A percentile compares a stretch with the other conserved stretches of the same genome.
Evolutionary conservation across 2,797 vertebrate species (phyloP).

Genomic region (Danio albolineatus): DNA sequence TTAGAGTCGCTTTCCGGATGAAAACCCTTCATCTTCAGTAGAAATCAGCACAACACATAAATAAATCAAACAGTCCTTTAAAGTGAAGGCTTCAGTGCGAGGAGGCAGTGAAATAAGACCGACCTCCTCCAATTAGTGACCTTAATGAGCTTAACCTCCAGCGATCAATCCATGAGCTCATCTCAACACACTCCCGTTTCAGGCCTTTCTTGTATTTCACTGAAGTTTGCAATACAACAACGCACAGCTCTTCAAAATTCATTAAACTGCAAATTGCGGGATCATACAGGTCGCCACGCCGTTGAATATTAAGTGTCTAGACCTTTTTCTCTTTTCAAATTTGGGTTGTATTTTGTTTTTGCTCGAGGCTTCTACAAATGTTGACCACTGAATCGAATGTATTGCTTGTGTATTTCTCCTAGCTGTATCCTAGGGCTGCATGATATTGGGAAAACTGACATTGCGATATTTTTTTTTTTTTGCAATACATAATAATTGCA

Average conservation of each 20-base stretch:
- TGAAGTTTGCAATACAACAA: background rate
- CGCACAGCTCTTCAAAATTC: background rate
- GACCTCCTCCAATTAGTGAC: conserved; percentile 32
- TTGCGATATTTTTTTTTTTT: too few species aligned
- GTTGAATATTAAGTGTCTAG: too few species aligned
- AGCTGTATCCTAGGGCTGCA: too few species aligned
- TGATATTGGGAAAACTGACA: too few species aligned
- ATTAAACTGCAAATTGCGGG: background rate
- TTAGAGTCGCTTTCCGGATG: conserved; percentile 12
- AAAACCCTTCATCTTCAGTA: background rate
- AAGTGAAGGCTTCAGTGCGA: background rate
- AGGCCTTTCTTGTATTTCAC: background rate
- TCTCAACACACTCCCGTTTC: background rate
- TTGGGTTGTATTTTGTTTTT: too few species aligned
- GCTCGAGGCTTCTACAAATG: too few species aligned
- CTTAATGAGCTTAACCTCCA: conserved; percentile 25
- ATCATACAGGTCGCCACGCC: too few species aligned
- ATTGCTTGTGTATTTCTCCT: too few species aligned
- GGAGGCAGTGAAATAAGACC: conserved; percentile 14
- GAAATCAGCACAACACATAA: background rate
- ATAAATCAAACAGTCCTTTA: conserved; percentile 10
- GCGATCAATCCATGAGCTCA: conserved; percentile 32
- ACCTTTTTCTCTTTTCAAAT: too few species aligned
- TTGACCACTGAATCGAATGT: too few species aligned
- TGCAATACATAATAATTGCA: too few species aligned